Percentiles rank a stretch among this genome's conserved stretches.
These are phyloP conservation scores for Prionace glauca DNA, from an alignment of 2,797 vertebrate genomes.

Conservation along the genomic window DNA sequence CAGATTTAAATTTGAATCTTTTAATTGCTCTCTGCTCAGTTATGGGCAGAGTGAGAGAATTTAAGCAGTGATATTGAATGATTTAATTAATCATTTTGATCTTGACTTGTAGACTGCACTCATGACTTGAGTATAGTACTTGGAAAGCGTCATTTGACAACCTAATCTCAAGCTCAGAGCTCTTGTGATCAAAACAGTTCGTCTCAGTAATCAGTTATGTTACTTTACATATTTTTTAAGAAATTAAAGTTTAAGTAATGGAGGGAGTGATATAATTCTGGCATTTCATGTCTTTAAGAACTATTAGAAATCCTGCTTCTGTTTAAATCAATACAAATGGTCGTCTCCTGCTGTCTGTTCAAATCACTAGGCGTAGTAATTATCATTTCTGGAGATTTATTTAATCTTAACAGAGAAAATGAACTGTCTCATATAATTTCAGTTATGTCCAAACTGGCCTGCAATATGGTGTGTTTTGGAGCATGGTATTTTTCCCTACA, in stretches of 20 bases:
- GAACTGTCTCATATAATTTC: constrained; percentile 36
- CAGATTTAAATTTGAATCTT: not conserved
- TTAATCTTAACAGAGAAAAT: constrained; percentile 57
- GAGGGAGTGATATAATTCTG: not conserved
- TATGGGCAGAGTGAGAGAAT: not conserved
- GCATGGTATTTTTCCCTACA: not conserved
- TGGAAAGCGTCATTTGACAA: not conserved
- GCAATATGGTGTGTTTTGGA: not conserved
- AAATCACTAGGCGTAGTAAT: constrained; percentile 55
- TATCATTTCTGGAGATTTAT: constrained; percentile 57
- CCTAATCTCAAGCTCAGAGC: not conserved
- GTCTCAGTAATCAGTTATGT: not conserved
- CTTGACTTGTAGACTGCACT: not conserved
- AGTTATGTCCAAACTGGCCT: not conserved
- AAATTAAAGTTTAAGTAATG: not conserved
- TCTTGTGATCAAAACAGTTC: not conserved
- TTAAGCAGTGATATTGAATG: not conserved
- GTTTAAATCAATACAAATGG: constrained; percentile 24
- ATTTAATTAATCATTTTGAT: constrained; percentile 26
- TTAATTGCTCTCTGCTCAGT: not conserved
- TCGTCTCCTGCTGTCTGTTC: not conserved
- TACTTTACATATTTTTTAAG: not conserved
- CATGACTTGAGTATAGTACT: constrained; percentile 15
- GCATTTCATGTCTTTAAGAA: not conserved
- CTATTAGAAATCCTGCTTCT: not conserved